Evolutionary conservation across 1,140 invertebrate genomes (phyloP).

Genomic region (Plectrocnemia conspersa): DNA sequence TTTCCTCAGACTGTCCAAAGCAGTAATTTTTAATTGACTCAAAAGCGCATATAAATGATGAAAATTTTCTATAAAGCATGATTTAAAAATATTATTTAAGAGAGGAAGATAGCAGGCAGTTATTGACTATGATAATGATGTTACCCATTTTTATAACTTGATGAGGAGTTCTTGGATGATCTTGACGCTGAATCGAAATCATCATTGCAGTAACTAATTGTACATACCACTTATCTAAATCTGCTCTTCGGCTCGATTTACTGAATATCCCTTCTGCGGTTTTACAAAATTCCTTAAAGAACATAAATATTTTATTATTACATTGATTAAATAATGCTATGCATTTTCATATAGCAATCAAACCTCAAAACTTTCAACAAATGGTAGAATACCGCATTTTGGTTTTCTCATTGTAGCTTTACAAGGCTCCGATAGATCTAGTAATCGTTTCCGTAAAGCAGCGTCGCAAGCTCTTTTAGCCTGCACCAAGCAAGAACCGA

Average conservation of each 20-base stretch:
- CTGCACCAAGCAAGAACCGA: constrained; percentile 81
- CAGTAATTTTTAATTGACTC: constrained; percentile 85
- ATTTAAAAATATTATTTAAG: constrained; percentile 12
- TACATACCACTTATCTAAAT: constrained; percentile 94
- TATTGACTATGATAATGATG: constrained; percentile 2
- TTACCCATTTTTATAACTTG: constrained; percentile 91
- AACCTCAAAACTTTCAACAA: constrained; percentile 84
- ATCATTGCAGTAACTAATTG: constrained; percentile 83
- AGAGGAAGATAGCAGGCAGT: not conserved
- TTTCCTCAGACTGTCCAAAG: constrained; percentile 82
- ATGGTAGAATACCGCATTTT: constrained; percentile 89
- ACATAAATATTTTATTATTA: constrained; percentile 4
- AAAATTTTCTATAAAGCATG: constrained; percentile 79
- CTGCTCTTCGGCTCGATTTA: constrained; percentile 82
- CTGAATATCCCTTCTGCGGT: constrained; percentile 85
- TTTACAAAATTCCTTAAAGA: constrained; percentile 73
- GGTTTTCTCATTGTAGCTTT: constrained; percentile 63
- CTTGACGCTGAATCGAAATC: constrained; percentile 72
- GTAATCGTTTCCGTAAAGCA: constrained; percentile 83
- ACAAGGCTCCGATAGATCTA: constrained; percentile 75
- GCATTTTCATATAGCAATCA: not conserved
- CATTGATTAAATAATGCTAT: constrained; percentile 40
- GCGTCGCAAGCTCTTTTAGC: constrained; percentile 94
- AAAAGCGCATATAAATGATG: constrained; percentile 88
- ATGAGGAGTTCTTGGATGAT: constrained; percentile 89